phyloP scores from a whole-genome alignment of 2,888 invertebrate genomes.

The Cerceris ruficornis region DNA sequence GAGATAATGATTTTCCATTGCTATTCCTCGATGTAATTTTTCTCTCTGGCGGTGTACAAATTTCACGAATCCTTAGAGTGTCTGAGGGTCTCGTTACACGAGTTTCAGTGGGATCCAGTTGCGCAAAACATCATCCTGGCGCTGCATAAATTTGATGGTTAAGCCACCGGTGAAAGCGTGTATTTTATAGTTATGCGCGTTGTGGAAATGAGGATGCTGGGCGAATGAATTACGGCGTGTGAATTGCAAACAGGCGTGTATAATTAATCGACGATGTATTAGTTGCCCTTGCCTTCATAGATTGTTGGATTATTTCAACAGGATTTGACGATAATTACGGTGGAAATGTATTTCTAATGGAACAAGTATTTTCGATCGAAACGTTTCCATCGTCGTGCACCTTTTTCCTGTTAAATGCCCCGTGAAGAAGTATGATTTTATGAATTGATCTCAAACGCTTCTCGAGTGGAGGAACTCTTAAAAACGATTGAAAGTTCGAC shows the following conservation, averaged over 20 bases:
- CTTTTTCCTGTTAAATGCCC: too few species aligned
- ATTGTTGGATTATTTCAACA: not conserved
- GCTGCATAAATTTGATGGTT: not conserved
- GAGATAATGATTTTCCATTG: slow-evolving; percentile 12
- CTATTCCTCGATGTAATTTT: slow-evolving; percentile 12
- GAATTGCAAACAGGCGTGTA: not conserved
- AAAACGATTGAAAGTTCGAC: not conserved
- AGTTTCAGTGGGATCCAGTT: not conserved
- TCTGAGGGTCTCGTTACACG: not conserved
- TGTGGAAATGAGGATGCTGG: not conserved
- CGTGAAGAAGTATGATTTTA: too few species aligned
- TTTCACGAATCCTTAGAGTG: not conserved
- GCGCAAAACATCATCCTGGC: not conserved
- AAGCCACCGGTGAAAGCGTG: not conserved
- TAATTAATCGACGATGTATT: slow-evolving; percentile 1
- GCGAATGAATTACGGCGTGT: not conserved
- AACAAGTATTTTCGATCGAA: too few species aligned
- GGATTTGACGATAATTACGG: not conserved
- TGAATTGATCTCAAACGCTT: too few species aligned
- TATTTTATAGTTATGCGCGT: slow-evolving; percentile 1
- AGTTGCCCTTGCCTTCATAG: not conserved
- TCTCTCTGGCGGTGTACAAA: not conserved
- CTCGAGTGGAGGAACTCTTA: not conserved
- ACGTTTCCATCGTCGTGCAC: too few species aligned
- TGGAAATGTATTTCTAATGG: not conserved